A percentile compares a stretch with the other conserved stretches of the same genome.
Conservation (phyloP, 2,888 invertebrate genomes). For the Zaprionus bogoriensis region DNA sequence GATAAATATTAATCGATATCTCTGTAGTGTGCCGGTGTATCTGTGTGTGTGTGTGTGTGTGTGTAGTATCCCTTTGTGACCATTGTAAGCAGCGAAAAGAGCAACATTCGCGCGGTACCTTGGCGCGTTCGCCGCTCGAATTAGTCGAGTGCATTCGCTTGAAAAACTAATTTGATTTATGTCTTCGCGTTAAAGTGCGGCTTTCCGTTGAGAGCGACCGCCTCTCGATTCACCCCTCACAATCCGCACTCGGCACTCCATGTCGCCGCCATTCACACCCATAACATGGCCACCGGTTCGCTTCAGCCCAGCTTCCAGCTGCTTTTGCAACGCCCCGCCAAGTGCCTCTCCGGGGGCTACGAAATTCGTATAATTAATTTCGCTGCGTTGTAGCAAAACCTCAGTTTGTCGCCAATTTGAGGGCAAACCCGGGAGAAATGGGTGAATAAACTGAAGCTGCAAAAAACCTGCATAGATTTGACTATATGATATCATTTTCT, state of each 20-base stretch:
- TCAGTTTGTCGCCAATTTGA: neutral
- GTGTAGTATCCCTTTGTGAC: slow-evolving; percentile 47
- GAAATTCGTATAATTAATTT: slow-evolving; percentile 46
- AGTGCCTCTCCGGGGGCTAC: slow-evolving; percentile 41
- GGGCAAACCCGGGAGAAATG: neutral
- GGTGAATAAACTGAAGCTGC: neutral
- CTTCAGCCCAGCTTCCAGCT: slow-evolving; percentile 45
- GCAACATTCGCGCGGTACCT: slow-evolving; percentile 47
- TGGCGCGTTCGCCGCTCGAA: slow-evolving; percentile 55
- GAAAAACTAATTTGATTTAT: slow-evolving; percentile 80
- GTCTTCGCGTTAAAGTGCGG: slow-evolving; percentile 66
- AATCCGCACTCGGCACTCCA: no score
- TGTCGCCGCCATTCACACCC: slow-evolving; percentile 64
- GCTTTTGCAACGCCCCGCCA: slow-evolving; percentile 55
- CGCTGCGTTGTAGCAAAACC: neutral
- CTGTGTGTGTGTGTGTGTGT: slow-evolving; percentile 7
- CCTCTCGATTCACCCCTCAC: slow-evolving; percentile 1
- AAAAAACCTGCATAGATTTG: neutral
- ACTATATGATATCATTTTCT: neutral
- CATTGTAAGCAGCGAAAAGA: slow-evolving; percentile 48
- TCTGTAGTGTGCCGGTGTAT: slow-evolving; percentile 19
- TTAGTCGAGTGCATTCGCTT: slow-evolving; percentile 76
- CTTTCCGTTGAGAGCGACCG: slow-evolving; percentile 38
- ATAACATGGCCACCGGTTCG: slow-evolving; percentile 36
- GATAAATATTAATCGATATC: slow-evolving; percentile 71